Conservation (phyloP, 2,888 invertebrate species). For the Diarsia rubi region DNA sequence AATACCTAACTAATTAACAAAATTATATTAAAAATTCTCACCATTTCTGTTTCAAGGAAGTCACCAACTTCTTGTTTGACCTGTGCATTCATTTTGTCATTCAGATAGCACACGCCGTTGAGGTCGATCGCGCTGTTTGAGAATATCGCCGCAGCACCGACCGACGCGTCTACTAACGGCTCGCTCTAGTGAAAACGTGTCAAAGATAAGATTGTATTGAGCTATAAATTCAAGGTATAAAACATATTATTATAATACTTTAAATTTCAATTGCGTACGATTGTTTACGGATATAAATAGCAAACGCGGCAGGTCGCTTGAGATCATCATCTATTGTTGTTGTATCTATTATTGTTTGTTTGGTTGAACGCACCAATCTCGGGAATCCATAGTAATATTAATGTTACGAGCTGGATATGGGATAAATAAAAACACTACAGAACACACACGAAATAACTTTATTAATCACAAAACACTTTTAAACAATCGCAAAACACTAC, state of each 20-base stretch:
- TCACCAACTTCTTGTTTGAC: constrained; percentile 85
- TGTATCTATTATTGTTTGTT: no score
- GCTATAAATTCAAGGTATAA: constrained; percentile 1
- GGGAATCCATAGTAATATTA: no score
- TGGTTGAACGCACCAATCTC: no score
- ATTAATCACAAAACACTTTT: no score
- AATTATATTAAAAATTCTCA: constrained; percentile 59
- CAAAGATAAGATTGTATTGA: constrained; percentile 21
- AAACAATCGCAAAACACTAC: no score
- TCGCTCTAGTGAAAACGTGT: constrained; percentile 73
- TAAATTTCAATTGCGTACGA: background rate
- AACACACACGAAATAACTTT: no score
- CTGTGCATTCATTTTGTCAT: constrained; percentile 92
- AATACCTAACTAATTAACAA: background rate
- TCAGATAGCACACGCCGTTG: constrained; percentile 95
- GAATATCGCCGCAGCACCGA: constrained; percentile 94
- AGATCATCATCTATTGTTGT: no score
- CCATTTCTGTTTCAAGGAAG: constrained; percentile 82
- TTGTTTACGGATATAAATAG: background rate
- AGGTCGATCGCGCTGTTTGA: constrained; percentile 96
- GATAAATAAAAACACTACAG: no score
- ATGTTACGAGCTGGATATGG: no score
- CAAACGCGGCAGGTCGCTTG: background rate
- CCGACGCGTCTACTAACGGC: constrained; percentile 90
- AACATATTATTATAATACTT: background rate